Conservation (phyloP, 2,797 vertebrate species). For the Peromyscus nudipes region DNA sequence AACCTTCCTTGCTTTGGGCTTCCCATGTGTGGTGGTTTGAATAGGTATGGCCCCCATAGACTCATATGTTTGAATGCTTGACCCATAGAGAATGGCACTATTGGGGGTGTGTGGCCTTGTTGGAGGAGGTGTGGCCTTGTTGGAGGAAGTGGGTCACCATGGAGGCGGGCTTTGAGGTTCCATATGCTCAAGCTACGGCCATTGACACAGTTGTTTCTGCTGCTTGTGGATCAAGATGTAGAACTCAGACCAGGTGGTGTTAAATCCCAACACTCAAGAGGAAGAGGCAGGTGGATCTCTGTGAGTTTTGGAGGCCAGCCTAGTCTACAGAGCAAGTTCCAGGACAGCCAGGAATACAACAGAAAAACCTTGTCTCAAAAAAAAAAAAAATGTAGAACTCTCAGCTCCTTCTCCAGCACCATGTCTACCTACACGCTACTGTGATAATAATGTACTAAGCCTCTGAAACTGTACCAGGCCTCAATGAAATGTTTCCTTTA, state of each 20-base stretch:
- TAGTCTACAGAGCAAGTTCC: neutral
- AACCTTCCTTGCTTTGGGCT: neutral
- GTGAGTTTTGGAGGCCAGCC: neutral
- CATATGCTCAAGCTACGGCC: too few relatives aligned
- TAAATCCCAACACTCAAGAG: neutral
- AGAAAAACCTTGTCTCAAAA: neutral
- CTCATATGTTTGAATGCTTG: neutral
- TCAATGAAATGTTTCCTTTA: neutral
- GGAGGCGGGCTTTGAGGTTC: too few relatives aligned
- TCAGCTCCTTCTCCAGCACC: neutral
- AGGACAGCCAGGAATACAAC: neutral
- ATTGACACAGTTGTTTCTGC: neutral
- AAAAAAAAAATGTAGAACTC: neutral
- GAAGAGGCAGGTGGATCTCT: neutral
- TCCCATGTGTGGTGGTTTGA: neutral
- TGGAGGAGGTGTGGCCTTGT: neutral
- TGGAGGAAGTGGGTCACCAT: neutral
- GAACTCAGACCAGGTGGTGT: neutral
- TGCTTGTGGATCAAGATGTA: neutral
- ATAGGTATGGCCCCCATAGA: neutral
- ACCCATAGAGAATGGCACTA: neutral
- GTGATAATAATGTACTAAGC: neutral
- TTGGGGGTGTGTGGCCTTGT: neutral
- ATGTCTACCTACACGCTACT: neutral
- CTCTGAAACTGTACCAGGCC: neutral